Percentiles rank a stretch among this genome's conserved stretches.
phyloP scores from a whole-genome alignment of 2,888 invertebrate species.

The Baronia brevicornis region DNA sequence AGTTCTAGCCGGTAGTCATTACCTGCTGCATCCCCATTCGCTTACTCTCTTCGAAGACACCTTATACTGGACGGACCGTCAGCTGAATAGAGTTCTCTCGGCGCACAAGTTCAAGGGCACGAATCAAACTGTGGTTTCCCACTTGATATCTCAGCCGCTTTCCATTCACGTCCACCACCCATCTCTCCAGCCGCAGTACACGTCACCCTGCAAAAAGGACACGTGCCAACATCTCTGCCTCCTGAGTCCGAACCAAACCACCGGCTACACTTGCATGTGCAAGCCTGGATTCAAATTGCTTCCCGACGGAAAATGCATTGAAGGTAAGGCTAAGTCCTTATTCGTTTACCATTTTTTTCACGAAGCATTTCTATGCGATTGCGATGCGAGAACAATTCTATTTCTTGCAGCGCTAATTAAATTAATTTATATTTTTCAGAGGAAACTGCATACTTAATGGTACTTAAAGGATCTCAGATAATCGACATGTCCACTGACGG shows the following conservation, averaged over 20 bases:
- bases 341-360: conserved; percentile 5
- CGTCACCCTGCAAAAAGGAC: conserved; percentile 82
- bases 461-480: conserved; percentile 92
- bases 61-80: conserved; percentile 97
- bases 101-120: conserved; percentile 94
- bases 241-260: conserved; percentile 82
- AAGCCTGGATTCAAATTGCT: conserved; percentile 87
- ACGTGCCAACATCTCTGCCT: conserved; percentile 93
- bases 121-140: conserved; percentile 95
- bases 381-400: not conserved
- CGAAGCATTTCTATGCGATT: not conserved
- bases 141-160: conserved; percentile 94
- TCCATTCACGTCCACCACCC: conserved; percentile 97
- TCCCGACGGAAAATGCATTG: conserved; percentile 82
- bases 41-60: conserved; percentile 96
- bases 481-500: conserved; percentile 88
- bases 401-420: not conserved
- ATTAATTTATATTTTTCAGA: conserved; percentile 63
- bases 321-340: conserved; percentile 50
- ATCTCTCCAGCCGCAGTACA: conserved; percentile 88
- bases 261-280: conserved; percentile 92
- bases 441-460: conserved; percentile 91
- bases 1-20: conserved; percentile 91
- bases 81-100: conserved; percentile 90
- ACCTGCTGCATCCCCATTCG: conserved; percentile 95